These are phyloP conservation scores for Lycaon pictus DNA, from an alignment of 2,113 vertebrate species.

Conservation along the genomic window DNA sequence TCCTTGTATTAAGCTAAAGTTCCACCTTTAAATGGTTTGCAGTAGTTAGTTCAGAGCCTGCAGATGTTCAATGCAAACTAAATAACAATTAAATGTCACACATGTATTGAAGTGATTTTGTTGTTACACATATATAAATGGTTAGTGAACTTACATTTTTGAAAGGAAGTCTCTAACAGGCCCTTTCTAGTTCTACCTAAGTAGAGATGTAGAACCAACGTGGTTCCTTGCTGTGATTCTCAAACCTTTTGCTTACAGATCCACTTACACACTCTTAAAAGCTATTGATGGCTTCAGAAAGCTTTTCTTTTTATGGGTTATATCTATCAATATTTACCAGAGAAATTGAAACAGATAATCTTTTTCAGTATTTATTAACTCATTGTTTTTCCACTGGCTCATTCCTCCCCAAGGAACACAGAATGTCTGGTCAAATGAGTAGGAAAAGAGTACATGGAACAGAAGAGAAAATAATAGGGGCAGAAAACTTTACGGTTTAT, in stretches of 20 bases:
- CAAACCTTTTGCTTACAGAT: neutral
- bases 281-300: neutral
- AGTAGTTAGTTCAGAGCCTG: neutral
- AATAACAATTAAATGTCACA: neutral
- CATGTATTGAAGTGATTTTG: neutral
- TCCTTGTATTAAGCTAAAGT: neutral
- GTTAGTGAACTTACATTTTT: neutral
- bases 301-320: neutral
- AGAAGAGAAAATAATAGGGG: neutral
- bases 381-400: neutral
- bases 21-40: neutral
- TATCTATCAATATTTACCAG: neutral
- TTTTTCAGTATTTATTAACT: slow-evolving; percentile 4
- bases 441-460: neutral
- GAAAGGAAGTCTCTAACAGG: neutral
- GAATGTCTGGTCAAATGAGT: neutral
- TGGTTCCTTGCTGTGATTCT: neutral
- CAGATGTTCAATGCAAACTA: neutral
- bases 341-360: neutral
- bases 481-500: neutral
- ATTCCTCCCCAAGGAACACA: neutral
- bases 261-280: neutral
- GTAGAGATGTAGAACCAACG: neutral
- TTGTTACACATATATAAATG: neutral
- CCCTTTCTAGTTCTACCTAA: neutral